Conservation (phyloP, 2,113 vertebrate genomes). For the Cervus canadensis region DNA sequence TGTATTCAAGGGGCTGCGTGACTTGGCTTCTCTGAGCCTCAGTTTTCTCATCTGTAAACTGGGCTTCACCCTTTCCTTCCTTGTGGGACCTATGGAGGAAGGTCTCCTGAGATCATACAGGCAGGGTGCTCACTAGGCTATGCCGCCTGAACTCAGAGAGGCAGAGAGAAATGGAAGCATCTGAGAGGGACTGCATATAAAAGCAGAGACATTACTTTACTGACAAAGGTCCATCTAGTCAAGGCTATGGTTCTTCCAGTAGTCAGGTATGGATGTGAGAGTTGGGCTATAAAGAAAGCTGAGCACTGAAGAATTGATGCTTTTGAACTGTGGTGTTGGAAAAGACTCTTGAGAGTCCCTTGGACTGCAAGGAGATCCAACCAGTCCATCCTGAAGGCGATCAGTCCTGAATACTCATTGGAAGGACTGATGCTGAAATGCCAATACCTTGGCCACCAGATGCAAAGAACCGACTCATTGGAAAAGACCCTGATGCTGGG, state of each 20-base stretch:
- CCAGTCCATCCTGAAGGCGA: not conserved
- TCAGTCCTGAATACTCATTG: not conserved
- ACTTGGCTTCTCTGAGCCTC: not conserved
- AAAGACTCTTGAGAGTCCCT: not conserved
- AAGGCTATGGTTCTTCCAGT: not conserved
- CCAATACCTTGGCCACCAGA: not conserved
- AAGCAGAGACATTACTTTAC: not conserved
- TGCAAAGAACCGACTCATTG: not conserved
- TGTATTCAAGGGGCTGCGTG: not conserved
- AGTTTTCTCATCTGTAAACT: not conserved
- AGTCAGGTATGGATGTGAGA: not conserved
- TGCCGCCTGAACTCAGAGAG: not conserved
- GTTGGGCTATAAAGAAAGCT: not conserved
- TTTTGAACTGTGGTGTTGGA: not conserved
- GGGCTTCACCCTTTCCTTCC: not conserved
- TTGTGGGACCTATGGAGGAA: not conserved
- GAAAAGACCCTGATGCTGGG: not conserved
- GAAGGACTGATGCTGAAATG: not conserved
- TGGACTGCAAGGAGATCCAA: not conserved
- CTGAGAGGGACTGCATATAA: not conserved
- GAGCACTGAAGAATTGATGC: not conserved
- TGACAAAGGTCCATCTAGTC: not conserved
- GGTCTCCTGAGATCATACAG: not conserved
- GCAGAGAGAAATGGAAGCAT: not conserved
- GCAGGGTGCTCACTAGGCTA: not conserved